These are phyloP conservation scores for Clarias gariepinus DNA, from an alignment of 2,113 vertebrate species.

Conservation along the genomic window DNA sequence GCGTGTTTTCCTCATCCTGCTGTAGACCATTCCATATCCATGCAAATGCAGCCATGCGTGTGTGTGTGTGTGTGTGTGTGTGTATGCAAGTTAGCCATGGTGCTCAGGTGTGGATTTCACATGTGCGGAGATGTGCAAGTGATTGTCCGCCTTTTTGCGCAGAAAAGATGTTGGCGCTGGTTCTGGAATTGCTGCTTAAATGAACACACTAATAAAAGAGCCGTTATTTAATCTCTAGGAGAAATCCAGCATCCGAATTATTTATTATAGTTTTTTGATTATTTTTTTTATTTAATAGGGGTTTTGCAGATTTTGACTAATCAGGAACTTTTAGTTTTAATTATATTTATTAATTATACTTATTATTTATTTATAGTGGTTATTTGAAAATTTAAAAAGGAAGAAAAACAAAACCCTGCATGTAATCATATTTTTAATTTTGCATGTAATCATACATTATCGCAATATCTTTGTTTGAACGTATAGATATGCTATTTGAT, in stretches of 20 bases:
- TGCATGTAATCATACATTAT: background rate
- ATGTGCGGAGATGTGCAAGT: background rate
- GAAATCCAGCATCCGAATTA: background rate
- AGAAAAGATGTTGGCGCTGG: background rate
- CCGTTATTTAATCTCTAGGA: too few relatives aligned
- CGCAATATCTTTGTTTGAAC: background rate
- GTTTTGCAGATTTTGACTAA: background rate
- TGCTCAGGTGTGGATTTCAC: constrained; percentile 4
- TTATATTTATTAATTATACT: background rate
- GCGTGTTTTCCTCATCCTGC: background rate
- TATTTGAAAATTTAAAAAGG: background rate
- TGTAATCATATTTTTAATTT: too few relatives aligned
- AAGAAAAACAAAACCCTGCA: background rate
- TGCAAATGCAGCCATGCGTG: constrained; percentile 23
- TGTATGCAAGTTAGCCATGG: background rate
- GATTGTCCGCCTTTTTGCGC: background rate
- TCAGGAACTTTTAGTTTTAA: background rate
- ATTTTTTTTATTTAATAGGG: background rate
- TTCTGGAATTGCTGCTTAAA: background rate
- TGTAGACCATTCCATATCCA: background rate
- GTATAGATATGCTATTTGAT: background rate
- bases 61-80: constrained; percentile 33
- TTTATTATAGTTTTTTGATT: background rate
- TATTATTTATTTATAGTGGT: background rate
- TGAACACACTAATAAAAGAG: background rate